Evolutionary conservation across 1,140 invertebrate species (phyloP), one percentile per base, ranked within the genome.

Genomic region (Drosophila bocqueti): DNA sequence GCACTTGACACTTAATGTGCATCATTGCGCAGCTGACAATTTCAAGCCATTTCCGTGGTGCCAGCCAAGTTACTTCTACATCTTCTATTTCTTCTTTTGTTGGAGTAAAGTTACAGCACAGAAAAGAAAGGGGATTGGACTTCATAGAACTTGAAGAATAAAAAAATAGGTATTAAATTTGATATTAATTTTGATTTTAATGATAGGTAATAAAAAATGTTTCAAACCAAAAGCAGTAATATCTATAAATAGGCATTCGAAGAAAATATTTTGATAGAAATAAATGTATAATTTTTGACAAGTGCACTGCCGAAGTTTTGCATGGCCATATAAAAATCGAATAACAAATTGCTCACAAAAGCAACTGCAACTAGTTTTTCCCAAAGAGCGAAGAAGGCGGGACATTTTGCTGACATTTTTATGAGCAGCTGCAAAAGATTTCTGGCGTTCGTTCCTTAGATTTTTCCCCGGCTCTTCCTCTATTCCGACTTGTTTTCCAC

Each of bases 11-110:
- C 81, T 89, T 90, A 89, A 89, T 89, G 84, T 89, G 84, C 84
- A 89, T 89, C 84, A 90, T 85, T 90, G 84, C 84, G 84, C 84
- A 84, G 81, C 84, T 89, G 85, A 89, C 84, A 89, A 90, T 89
- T 90, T 81, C 84, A 84, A 84, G 84, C 84, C 82, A 89, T 84
- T 89, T 89, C 85, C 84, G 81, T 85, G 82, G 73, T 84, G 85
- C 67, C 83, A 87, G 61, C 66, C 78, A 81, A 82, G 80, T 76
- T 68, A 78, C 61, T 69, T 52, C 45, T 47, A 36, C 52, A 31
- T 36, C 77, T 59, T 43, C 59, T 34, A 43, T n/a, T 63, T 45
- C 40, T 47, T 13, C 68, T 75, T 38, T 16, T 31, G 47, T 34
- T 49, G 31, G 40, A 57, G 52, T 50, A 38, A 72, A 45, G 68